Base-by-base conservation (phyloP, 2,113 vertebrate genomes). In the Bettongia penicillata region DNA sequence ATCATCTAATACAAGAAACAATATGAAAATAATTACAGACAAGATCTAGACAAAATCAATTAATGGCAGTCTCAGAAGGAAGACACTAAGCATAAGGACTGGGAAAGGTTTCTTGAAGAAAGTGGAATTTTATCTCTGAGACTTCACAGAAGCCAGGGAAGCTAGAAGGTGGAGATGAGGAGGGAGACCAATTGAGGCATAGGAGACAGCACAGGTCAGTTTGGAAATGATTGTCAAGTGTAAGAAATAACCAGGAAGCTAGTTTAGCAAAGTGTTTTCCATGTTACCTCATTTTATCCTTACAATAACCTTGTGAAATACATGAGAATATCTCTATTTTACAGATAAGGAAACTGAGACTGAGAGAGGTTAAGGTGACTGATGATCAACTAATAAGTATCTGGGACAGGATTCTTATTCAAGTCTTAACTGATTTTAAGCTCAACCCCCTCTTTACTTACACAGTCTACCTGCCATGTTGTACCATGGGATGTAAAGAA, bases 381-480 rank as follows among this genome's bases (percentile, higher is more conserved):
- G 37, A 26, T 52, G 68, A 55, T 51, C 14, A 53, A 3, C 52
- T 22, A 94, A 1, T 43, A 92, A 43, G 37, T 19, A 3, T 92
- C 51, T 49, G 49, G 89, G 49, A n/a, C 89, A 8, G 8, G 19
- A 57, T 22, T 92, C 23, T 61, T 89, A 55, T 3, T 91, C 51
- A 53, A 3, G 28, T 51, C 90, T 91, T 1, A 16, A 16, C 52
- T 93, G 31, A 91, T 89, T 95, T 50, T 24, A 92, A 95, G 93
- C 49, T 0, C 4, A 57, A 50, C 9, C 10, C 14, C 16, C n/a
- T 84, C 1, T 3, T 24, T 7, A 89, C 43, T 0, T 0, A 0
- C 49, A 55, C 3, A 68, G 61, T 31, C 61, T 68, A 14, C 31
- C 28, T 68, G 26, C 55, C 2, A 5, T 68, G 57, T 31, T 3